Conservation (phyloP, 2,797 vertebrate genomes). For the Phaenicophaeus curvirostris region DNA sequence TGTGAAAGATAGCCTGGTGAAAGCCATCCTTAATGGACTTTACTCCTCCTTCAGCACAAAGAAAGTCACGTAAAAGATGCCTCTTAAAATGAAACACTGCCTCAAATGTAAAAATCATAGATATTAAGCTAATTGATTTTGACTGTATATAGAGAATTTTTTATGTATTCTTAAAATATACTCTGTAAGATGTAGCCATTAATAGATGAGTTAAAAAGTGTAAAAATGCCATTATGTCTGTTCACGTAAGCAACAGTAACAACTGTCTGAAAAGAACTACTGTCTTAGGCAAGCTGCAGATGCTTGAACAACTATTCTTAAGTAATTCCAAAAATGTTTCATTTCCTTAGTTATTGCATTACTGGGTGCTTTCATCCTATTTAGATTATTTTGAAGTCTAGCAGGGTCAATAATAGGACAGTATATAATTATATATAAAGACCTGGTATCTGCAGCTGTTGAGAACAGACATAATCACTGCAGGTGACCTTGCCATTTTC, state of each 20-base stretch:
- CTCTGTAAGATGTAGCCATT: background rate
- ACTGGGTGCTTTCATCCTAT: background rate
- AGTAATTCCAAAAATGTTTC: background rate
- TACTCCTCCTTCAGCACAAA: background rate
- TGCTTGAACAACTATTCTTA: background rate
- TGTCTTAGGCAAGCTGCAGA: background rate
- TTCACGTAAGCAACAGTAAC: background rate
- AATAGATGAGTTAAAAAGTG: background rate
- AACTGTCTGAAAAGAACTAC: background rate
- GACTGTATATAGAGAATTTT: background rate
- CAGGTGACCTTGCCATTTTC: constrained; percentile 3
- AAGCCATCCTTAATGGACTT: background rate
- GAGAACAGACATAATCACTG: constrained; percentile 4
- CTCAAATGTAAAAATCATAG: background rate
- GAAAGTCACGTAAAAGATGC: background rate
- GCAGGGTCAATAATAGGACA: constrained; percentile 23
- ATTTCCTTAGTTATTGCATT: constrained; percentile 12
- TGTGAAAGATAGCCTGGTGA: background rate
- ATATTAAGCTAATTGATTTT: background rate
- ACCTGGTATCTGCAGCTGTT: background rate
- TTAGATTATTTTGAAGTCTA: constrained; percentile 29
- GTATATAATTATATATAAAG: background rate
- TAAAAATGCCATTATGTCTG: background rate
- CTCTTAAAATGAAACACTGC: background rate
- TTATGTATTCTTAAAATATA: background rate